A percentile compares a stretch with the other conserved stretches of the same genome.
Evolutionary conservation across 2,797 vertebrate genomes (phyloP).

Genomic region (Lepidocolaptes lacrymiger): DNA sequence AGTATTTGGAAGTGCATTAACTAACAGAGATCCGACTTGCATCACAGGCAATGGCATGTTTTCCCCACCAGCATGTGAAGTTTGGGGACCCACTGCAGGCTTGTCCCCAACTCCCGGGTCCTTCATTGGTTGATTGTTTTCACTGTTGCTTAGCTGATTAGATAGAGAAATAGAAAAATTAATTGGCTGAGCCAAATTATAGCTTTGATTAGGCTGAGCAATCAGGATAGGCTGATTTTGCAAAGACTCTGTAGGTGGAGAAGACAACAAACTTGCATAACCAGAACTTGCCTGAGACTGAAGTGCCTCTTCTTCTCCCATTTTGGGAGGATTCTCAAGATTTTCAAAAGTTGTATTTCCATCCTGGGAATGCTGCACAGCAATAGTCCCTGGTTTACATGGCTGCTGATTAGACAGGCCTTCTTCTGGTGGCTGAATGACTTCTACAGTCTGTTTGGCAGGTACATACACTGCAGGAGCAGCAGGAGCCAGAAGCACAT

Average conservation of each 20-base stretch:
- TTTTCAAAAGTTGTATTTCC: constrained; percentile 85
- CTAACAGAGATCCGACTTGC: constrained; percentile 48
- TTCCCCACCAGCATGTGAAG: constrained; percentile 59
- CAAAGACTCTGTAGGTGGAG: constrained; percentile 83
- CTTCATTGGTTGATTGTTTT: constrained; percentile 75
- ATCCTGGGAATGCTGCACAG: constrained; percentile 60
- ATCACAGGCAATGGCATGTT: constrained; percentile 11
- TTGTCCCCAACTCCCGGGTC: constrained; percentile 60
- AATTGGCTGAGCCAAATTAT: constrained; percentile 82
- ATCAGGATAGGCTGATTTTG: constrained; percentile 88
- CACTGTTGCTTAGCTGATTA: constrained; percentile 75
- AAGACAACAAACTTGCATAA: constrained; percentile 89
- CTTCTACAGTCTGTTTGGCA: constrained; percentile 80
- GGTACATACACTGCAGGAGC: constrained; percentile 88
- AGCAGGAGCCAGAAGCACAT: constrained; percentile 91
- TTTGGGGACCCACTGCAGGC: constrained; percentile 43
- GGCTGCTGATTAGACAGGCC: constrained; percentile 60
- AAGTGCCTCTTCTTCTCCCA: constrained; percentile 82
- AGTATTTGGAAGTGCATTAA: constrained; percentile 64
- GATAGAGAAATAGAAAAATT: constrained; percentile 65
- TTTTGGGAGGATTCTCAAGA: constrained; percentile 94
- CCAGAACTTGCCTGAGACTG: constrained; percentile 87
- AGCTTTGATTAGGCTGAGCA: constrained; percentile 90
- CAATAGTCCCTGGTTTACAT: constrained; percentile 54
- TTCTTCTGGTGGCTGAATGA: constrained; percentile 92